Evolutionary conservation across 2,113 vertebrate genomes (phyloP).

Genomic region (Plestiodon gilberti): DNA sequence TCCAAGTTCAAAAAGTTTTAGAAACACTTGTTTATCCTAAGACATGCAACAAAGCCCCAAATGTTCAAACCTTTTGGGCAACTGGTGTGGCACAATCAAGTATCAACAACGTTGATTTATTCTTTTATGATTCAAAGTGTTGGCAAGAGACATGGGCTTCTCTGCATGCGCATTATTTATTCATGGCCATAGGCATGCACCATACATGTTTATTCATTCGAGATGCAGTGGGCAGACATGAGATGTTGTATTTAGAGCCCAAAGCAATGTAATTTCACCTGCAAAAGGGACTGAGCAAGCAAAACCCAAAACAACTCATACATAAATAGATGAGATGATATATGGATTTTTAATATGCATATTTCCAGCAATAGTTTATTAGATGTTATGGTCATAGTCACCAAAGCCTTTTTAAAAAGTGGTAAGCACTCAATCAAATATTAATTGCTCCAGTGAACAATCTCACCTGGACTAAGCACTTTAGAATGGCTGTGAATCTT

Average conservation of each 20-base stretch:
- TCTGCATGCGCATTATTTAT: constrained; percentile 17
- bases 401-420: not conserved
- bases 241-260: constrained; percentile 2
- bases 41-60: not conserved
- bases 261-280: not conserved
- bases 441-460: not conserved
- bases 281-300: not conserved
- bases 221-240: not conserved
- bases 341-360: constrained; percentile 1
- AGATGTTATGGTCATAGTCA: not conserved
- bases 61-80: constrained; percentile 37
- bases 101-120: constrained; percentile 37
- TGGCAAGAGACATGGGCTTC: constrained; percentile 17
- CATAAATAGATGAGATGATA: not conserved
- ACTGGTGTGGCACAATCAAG: constrained; percentile 34
- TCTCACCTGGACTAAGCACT: no score
- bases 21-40: constrained; percentile 10
- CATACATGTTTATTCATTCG: not conserved
- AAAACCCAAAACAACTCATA: not conserved
- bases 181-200: not conserved
- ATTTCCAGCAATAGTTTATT: not conserved
- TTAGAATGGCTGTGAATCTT: no score
- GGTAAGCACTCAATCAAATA: not conserved
- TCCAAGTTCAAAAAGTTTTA: not conserved
- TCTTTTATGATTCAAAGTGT: constrained; percentile 35